These are phyloP conservation scores for Tanaodytes sp. DNA, from an alignment of 2,888 invertebrate species.

Conservation along the genomic window DNA sequence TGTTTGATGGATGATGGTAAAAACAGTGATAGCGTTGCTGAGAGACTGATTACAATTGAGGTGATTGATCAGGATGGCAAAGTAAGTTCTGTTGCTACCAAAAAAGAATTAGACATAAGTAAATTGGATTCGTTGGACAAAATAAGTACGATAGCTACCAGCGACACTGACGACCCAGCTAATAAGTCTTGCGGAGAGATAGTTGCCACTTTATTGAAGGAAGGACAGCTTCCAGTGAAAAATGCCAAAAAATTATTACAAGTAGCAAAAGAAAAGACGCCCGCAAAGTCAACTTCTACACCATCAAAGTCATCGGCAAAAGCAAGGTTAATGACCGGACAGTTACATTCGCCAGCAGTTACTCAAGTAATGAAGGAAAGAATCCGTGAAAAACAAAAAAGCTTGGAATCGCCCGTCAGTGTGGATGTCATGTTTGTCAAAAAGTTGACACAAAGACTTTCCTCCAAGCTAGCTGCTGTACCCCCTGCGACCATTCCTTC, in stretches of 20 bases:
- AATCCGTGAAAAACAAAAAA: conserved; percentile 72
- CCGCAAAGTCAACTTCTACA: conserved; percentile 20
- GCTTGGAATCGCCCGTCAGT: conserved; percentile 70
- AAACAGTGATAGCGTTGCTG: conserved; percentile 39
- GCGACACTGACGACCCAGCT: conserved; percentile 24
- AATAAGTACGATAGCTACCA: conserved; percentile 9
- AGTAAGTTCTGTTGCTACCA: conserved; percentile 31
- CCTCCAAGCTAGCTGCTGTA: conserved; percentile 70
- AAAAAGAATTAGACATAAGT: conserved; percentile 12
- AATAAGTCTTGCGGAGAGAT: conserved; percentile 50
- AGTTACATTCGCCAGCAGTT: conserved; percentile 75
- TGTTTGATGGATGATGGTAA: conserved; percentile 65
- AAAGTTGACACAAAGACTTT: conserved; percentile 75
- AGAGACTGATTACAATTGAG: conserved; percentile 37
- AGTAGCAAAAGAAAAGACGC: conserved; percentile 23
- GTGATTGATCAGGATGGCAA: conserved; percentile 39
- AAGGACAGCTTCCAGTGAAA: conserved; percentile 28
- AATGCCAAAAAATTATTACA: conserved; percentile 26
- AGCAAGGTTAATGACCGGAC: conserved; percentile 74
- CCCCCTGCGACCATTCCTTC: conserved; percentile 58
- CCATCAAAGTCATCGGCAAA: conserved; percentile 57
- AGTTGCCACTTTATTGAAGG: conserved; percentile 38
- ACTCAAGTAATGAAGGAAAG: conserved; percentile 75
- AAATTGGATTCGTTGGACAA: conserved; percentile 8
- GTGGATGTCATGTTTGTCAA: conserved; percentile 75